Conservation (phyloP, 2,113 vertebrate species). For the Antechinus flavipes region DNA sequence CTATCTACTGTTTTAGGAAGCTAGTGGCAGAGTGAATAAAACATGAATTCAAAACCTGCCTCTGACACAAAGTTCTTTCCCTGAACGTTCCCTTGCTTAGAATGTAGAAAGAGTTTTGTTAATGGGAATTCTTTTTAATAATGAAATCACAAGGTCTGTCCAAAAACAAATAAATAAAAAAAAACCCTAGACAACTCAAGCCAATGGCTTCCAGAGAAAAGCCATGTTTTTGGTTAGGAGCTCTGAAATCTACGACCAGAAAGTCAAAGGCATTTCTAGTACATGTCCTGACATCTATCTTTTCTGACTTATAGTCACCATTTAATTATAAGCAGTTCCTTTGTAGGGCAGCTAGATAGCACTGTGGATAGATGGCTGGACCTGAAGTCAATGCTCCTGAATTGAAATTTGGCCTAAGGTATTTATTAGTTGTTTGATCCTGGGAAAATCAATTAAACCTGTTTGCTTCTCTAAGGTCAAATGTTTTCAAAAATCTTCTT, state of each 20-base stretch:
- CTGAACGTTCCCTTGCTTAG: background rate
- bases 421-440: background rate
- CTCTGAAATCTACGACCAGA: background rate
- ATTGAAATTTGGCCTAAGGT: background rate
- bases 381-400: background rate
- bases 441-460: background rate
- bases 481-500: conserved; percentile 26
- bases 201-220: background rate
- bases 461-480: conserved; percentile 21
- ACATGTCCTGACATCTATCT: background rate
- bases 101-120: background rate
- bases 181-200: background rate
- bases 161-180: background rate
- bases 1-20: background rate
- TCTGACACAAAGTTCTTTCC: background rate
- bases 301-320: background rate
- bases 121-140: background rate
- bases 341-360: background rate
- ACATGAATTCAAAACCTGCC: background rate
- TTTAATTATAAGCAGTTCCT: background rate
- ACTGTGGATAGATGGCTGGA: too few relatives aligned
- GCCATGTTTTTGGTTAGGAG: background rate
- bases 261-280: background rate
- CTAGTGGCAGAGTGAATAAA: background rate
- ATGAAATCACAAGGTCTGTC: background rate